phyloP scores from a whole-genome alignment of 1,140 invertebrate species.

The Coenobita brevimanus region DNA sequence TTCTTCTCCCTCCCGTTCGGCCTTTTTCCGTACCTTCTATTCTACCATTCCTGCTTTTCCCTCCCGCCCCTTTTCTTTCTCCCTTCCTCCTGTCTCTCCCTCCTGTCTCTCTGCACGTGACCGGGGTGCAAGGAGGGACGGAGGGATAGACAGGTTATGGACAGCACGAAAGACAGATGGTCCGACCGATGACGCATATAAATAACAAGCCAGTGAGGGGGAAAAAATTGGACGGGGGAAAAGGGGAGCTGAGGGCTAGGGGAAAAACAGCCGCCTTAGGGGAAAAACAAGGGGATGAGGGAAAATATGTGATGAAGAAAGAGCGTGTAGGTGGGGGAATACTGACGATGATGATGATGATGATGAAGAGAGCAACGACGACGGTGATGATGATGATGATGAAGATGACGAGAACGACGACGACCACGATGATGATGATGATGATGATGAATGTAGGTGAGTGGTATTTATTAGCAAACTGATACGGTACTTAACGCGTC shows the following conservation, averaged over 20 bases:
- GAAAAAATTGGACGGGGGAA: not conserved
- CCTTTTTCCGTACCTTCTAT: no score
- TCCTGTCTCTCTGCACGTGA: slow-evolving; percentile 14
- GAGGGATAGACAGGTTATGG: slow-evolving; percentile 2
- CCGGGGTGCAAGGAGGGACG: not conserved
- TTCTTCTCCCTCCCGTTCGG: no score
- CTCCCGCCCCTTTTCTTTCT: no score
- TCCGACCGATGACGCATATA: slow-evolving; percentile 14
- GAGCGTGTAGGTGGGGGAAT: no score
- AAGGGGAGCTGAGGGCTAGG: not conserved
- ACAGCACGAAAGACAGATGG: slow-evolving; percentile 29
- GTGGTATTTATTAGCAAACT: not conserved
- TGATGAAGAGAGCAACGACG: not conserved
- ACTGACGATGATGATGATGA: not conserved
- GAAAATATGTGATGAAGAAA: not conserved
- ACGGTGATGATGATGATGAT: not conserved
- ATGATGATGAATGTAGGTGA: no score
- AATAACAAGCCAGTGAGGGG: slow-evolving; percentile 17
- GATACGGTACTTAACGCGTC: no score
- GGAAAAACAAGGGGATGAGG: no score
- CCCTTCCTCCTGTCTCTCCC: no score
- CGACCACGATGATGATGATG: not conserved
- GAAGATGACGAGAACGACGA: not conserved
- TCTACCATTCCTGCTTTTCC: no score
- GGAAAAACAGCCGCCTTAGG: no score